Evolutionary conservation across 2,888 invertebrate species (phyloP).

Genomic region (Pocota personata): DNA sequence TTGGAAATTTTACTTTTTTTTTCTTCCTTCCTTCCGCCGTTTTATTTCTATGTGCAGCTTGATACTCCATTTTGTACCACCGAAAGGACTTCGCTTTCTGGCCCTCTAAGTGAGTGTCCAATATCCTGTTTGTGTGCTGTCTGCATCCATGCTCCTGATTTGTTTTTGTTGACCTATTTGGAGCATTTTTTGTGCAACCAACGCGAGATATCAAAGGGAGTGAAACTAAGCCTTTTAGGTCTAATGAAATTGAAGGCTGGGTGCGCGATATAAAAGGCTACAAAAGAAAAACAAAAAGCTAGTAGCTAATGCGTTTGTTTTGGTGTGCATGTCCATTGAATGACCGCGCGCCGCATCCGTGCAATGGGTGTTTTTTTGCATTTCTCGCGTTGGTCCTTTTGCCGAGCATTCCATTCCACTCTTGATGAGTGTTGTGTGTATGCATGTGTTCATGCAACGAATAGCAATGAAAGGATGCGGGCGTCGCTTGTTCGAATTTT

Average conservation of each 20-base stretch:
- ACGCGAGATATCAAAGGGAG: conserved; percentile 59
- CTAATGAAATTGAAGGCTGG: conserved; percentile 72
- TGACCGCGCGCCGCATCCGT: conserved; percentile 62
- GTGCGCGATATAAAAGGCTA: conserved; percentile 45
- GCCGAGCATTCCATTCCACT: conserved; percentile 28
- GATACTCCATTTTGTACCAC: conserved; percentile 65
- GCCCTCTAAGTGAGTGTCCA: conserved; percentile 60
- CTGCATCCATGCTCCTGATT: conserved; percentile 43
- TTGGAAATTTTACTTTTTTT: conserved; percentile 32
- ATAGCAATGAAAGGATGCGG: conserved; percentile 56
- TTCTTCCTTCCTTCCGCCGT: neutral
- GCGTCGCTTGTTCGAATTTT: conserved; percentile 29
- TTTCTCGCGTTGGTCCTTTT: conserved; percentile 51
- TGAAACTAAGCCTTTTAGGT: conserved; percentile 67
- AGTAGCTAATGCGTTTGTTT: conserved; percentile 65
- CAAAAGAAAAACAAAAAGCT: conserved; percentile 22
- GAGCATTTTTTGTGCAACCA: conserved; percentile 58
- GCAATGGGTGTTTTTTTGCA: conserved; percentile 64
- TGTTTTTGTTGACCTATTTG: conserved; percentile 64
- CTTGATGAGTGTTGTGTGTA: conserved; percentile 49
- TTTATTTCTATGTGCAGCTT: conserved; percentile 14
- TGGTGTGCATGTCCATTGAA: conserved; percentile 68
- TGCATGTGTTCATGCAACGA: conserved; percentile 62
- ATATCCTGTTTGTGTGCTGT: conserved; percentile 57
- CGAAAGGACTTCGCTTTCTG: conserved; percentile 23